Evolutionary conservation across 1,140 invertebrate genomes (phyloP).

Genomic region (Xylocopa sonorina): DNA sequence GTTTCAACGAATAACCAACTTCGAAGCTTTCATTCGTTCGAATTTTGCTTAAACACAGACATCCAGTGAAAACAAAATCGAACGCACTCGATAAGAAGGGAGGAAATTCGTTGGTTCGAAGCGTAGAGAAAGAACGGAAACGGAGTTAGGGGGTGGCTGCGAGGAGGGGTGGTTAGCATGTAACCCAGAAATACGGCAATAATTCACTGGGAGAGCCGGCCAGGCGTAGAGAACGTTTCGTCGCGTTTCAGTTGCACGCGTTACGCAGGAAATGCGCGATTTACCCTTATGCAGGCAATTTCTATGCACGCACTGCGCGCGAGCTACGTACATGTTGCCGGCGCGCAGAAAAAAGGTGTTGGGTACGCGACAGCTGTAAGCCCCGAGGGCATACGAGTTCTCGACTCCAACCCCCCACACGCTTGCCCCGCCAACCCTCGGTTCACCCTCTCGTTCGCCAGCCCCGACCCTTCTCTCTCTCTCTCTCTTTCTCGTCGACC

Average conservation of each 20-base stretch:
- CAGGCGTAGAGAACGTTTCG: constrained; percentile 20
- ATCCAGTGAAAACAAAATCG: too few relatives aligned
- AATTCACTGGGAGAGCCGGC: neutral
- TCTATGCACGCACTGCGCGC: constrained; percentile 53
- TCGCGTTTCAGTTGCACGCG: constrained; percentile 39
- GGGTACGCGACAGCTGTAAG: constrained; percentile 81
- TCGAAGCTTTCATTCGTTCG: too few relatives aligned
- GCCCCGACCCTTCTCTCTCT: neutral
- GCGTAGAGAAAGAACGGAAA: too few relatives aligned
- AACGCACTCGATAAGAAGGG: too few relatives aligned
- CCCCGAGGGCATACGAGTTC: constrained; percentile 74
- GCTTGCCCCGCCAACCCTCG: constrained; percentile 57
- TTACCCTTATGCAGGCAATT: constrained; percentile 58
- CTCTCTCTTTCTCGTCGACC: neutral
- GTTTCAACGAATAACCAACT: too few relatives aligned
- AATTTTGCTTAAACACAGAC: too few relatives aligned
- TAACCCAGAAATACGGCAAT: constrained; percentile 26
- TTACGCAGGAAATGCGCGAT: constrained; percentile 60
- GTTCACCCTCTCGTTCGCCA: constrained; percentile 29
- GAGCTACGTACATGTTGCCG: constrained; percentile 47
- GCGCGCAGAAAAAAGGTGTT: constrained; percentile 72
- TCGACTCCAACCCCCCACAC: constrained; percentile 73
- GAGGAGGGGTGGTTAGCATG: neutral
- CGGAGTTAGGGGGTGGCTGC: neutral
- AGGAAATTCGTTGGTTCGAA: too few relatives aligned